Base-by-base conservation (phyloP, 2,113 vertebrate genomes). In the Bombycilla garrulus region DNA sequence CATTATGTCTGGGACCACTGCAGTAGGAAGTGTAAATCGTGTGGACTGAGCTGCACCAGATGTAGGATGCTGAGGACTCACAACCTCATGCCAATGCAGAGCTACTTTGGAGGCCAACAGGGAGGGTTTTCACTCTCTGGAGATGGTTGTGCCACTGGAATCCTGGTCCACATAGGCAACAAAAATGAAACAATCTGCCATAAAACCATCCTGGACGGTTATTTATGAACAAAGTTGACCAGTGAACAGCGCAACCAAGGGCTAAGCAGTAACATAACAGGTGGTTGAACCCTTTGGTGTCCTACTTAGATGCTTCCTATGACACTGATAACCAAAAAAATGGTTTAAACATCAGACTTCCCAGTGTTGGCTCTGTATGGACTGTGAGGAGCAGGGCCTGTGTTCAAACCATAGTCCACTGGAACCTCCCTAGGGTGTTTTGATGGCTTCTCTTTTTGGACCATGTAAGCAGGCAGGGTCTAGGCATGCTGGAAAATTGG, bases 1-100 rank as follows among this genome's bases (percentile, higher is more conserved):
- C 1, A 1, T 2, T 36, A 28, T 5, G 2, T 54, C 29, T 1
- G 2, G 51, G 42, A 78, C 28, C 31, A 36, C 45, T 3, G 0
- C 6, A 61, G 33, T 6, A 45, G 65, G 25, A 67, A 29, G 20
- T 1, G 0, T 1, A 9, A 67, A 40, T 42, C 57, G 15, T 1
- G 6, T 8, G 56, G 36, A 26, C 51, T 54, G 69, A 73, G 56
- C 60, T 54, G 60, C 2, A 2, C 10, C 25, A 62, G 20, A 25
- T 58, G 25, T 8, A 47, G 33, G 54, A 69, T 33, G n/a, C 48
- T 23, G 35, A 9, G 22, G 66, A 40, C 82, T 64, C 4, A 0
- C 31, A 53, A 31, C 11, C 23, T 86, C 54, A 13, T n/a, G 35
- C 8, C 7, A 23, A 29, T 14, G 70, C 35, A 62, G 44, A 67